Evolutionary conservation across 2,797 vertebrate species (phyloP).

Genomic region (Acanthornis magna): DNA sequence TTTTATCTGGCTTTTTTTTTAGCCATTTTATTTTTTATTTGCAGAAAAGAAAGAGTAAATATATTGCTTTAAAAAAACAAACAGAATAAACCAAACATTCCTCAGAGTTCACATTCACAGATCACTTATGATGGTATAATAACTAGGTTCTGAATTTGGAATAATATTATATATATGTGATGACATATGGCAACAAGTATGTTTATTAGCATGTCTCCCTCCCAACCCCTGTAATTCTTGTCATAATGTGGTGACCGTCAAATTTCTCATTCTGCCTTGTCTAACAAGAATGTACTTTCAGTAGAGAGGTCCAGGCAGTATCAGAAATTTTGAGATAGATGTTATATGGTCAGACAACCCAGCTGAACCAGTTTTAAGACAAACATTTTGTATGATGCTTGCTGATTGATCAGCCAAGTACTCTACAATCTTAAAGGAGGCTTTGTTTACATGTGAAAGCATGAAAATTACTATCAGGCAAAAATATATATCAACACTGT

Average conservation of each 20-base stretch:
- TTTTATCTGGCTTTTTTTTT: neutral
- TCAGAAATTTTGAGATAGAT: neutral
- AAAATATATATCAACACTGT: neutral
- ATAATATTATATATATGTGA: neutral
- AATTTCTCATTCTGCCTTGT: neutral
- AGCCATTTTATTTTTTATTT: neutral
- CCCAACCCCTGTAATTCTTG: neutral
- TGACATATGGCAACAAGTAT: neutral
- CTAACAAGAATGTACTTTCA: neutral
- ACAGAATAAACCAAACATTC: neutral
- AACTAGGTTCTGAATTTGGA: neutral
- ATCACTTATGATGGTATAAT: neutral
- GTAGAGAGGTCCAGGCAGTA: neutral
- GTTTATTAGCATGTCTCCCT: neutral
- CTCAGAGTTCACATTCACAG: neutral
- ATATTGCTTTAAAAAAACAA: neutral
- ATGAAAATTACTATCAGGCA: constrained; percentile 6
- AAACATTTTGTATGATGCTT: neutral
- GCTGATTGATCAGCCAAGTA: neutral
- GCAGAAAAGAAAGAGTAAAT: neutral
- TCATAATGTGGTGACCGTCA: neutral
- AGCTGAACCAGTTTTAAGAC: neutral
- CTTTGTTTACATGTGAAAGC: constrained; percentile 34
- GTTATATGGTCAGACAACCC: neutral
- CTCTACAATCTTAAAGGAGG: neutral